Evolutionary conservation across 2,797 vertebrate species (phyloP), one percentile per base, ranked within the genome.

Genomic region (Monodelphis domestica): DNA sequence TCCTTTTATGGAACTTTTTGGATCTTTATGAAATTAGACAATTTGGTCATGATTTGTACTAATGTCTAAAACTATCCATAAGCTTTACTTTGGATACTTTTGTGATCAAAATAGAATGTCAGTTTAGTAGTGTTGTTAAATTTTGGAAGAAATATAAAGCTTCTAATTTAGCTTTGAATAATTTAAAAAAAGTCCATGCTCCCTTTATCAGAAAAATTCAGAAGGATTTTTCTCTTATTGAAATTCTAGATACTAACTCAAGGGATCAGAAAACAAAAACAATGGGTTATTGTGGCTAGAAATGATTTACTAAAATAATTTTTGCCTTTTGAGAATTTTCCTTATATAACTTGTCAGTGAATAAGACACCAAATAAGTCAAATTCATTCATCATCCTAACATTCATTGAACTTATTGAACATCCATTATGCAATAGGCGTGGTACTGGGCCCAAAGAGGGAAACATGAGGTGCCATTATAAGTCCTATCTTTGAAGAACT

Each of bases 41-140:
- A 29, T 33, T 94, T 87, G 51, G 26, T 30, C 33, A 26, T 52
- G 59, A 0, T 45, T 1, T 14, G 70, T 89, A 78, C 94, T 45
- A 5, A n/a, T 55, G 6, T 94, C 54, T 93, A 52, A 45, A 9
- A 88, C 89, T 33, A 89, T 2, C 5, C 59, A 50, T 56, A 50
- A 89, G 53, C 57, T 26, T 91, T 92, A 59, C 54, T n/a, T 55
- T 28, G 78, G 59, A 94, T 91, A 50, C n/a, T 94, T 89, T 70
- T 4, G 12, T 10, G 56, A 33, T 7, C 94, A 55, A 96, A 96
- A 95, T 91, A 96, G 95, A 45, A 88, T 1, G 33, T 90, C 84
- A 87, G 96, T 96, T 63, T 94, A 54, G 95, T 94, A 95, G 92
- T 97, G 88, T 53, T 97, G 97, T 95, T 95, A 96, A 95, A 96